Base-by-base conservation (phyloP, 2,888 invertebrate species). In the Morpho achilles region DNA sequence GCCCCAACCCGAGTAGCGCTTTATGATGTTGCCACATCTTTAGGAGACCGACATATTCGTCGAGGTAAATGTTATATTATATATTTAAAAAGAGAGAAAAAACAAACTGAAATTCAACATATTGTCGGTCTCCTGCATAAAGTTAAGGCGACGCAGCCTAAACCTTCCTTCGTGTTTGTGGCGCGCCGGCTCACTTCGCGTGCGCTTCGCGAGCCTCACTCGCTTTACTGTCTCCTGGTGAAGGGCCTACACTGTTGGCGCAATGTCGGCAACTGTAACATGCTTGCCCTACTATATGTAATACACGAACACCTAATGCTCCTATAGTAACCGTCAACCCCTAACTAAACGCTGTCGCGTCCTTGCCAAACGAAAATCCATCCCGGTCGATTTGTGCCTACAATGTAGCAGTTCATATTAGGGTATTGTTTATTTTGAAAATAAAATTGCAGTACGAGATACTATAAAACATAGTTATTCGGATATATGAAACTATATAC, bases 181-280 rank as follows among this genome's bases (percentile, higher is more conserved):
- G 73, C 76, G 80, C 79, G 80, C 72, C 71, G 75, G 67, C 75
- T 73, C 77, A 58, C 73, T 70, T 76, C 75, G 83, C 76, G 79
- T 75, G 82, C 79, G 87, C 89, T 86, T 87, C 73, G 82, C 82
- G 84, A 84, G 82, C 87, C 84, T 82, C 88, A 85, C 89, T 87
- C 87, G 88, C 89, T 89, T 89, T 65, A 70, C 73, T 75, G 80
- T 80, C 64, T 60, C 74, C 74, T 78, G 81, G 80, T 82, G 77
- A 79, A 78, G 75, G 77, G 72, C 69, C 77, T 84, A 63, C 82
- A 79, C 77, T 83, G 80, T 84, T 69, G 77, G 79, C 80, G 82
- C 80, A 74, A 78, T 59, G 53, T 58, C 61, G 60, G 60, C 60
- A 59, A 59, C 55, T 56, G 52, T 53, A 52, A 50, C 47, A 61